A percentile compares a stretch with the other conserved stretches of the same genome.
phyloP scores from a whole-genome alignment of 2,888 invertebrate genomes.

The Cerastis leucographa region DNA sequence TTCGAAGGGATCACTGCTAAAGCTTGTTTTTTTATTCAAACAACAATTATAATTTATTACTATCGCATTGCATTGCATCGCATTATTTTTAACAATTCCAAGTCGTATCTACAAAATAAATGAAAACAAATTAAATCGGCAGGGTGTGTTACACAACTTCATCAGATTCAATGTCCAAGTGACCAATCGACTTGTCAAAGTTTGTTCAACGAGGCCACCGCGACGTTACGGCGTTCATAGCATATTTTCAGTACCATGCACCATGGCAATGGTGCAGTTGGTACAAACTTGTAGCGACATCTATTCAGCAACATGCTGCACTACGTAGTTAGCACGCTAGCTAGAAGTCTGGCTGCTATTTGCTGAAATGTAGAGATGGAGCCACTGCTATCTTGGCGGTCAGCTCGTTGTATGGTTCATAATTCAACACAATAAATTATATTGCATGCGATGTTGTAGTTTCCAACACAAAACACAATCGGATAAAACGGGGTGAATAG shows the following conservation, averaged over 20 bases:
- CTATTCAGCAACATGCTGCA: conserved; percentile 6
- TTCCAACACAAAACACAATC: not conserved
- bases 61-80: not conserved
- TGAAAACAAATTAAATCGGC: too few species aligned
- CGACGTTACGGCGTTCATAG: not conserved
- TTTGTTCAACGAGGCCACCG: not conserved
- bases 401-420: not conserved
- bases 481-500: not conserved
- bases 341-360: not conserved
- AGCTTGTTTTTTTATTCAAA: not conserved
- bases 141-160: not conserved
- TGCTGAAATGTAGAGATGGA: conserved; percentile 30
- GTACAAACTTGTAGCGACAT: conserved; percentile 10
- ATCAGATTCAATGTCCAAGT: not conserved
- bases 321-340: not conserved
- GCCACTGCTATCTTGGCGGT: not conserved
- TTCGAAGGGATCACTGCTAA: not conserved
- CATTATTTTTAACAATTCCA: too few species aligned
- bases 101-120: too few species aligned
- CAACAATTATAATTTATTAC: not conserved
- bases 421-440: not conserved
- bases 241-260: not conserved
- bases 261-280: not conserved
- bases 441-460: not conserved
- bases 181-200: not conserved